Conservation (phyloP, 2,888 invertebrate species). For the Pristionchus arcanus region DNA sequence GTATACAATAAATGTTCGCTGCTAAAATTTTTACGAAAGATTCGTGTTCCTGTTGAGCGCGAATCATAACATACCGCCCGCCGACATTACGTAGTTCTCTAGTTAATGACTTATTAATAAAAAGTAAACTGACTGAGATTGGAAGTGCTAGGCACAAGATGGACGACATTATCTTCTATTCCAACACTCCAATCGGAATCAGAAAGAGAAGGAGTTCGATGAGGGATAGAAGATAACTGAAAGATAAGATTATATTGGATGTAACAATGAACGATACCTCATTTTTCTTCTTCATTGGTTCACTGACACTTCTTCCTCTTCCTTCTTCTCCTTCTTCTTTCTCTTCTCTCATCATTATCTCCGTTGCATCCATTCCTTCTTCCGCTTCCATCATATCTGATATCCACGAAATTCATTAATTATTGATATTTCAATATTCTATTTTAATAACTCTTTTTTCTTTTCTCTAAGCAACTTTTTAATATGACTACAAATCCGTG, state of each 20-base stretch:
- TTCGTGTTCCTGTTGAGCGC: no score
- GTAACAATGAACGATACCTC: background rate
- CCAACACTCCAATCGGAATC: constrained; percentile 55
- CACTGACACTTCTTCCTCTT: constrained; percentile 33
- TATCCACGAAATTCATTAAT: background rate
- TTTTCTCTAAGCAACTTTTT: background rate
- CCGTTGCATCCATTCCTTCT: constrained; percentile 39
- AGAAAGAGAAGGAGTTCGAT: constrained; percentile 29
- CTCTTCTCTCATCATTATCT: background rate
- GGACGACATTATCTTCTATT: constrained; percentile 37
- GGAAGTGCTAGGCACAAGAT: background rate
- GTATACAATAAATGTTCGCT: no score
- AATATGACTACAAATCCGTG: no score
- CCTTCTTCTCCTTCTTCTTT: constrained; percentile 2
- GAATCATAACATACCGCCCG: no score
- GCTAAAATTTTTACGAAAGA: no score
- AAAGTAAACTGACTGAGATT: constrained; percentile 39
- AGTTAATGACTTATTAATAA: background rate
- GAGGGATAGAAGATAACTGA: background rate
- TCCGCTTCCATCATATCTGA: background rate
- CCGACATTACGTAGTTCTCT: no score
- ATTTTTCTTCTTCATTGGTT: background rate
- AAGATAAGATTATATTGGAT: background rate
- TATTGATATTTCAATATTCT: background rate
- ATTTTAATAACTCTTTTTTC: no score